These are phyloP conservation scores for Diphyllodes magnificus DNA, from an alignment of 2,113 vertebrate genomes.

Conservation along the genomic window DNA sequence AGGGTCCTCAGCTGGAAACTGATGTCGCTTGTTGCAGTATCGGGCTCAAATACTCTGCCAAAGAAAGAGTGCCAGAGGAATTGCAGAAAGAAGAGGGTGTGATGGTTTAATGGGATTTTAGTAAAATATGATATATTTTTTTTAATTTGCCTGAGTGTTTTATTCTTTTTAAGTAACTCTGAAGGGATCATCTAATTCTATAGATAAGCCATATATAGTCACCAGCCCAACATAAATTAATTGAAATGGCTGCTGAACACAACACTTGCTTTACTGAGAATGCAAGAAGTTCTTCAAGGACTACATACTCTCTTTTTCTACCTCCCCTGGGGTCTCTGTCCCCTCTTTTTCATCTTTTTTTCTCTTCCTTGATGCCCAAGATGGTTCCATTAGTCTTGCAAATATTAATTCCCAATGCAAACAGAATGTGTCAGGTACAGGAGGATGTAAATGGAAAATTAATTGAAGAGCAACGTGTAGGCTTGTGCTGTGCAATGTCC, in stretches of 20 bases:
- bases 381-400: constrained; percentile 61
- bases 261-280: neutral
- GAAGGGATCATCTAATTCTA: constrained; percentile 38
- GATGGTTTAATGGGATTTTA: constrained; percentile 24
- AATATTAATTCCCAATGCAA: constrained; percentile 69
- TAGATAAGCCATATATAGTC: constrained; percentile 13
- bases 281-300: neutral
- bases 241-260: constrained; percentile 9
- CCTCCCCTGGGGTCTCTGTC: neutral
- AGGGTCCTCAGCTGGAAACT: neutral
- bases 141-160: constrained; percentile 58
- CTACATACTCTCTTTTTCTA: neutral
- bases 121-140: constrained; percentile 1
- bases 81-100: neutral
- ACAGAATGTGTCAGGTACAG: constrained; percentile 44
- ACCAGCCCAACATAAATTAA: constrained; percentile 16
- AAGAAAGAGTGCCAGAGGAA: constrained; percentile 8
- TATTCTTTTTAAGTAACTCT: constrained; percentile 54
- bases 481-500: neutral
- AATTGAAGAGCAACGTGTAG: constrained; percentile 40
- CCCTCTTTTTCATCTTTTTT: neutral
- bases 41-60: neutral
- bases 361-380: constrained; percentile 14
- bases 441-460: constrained; percentile 64
- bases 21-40: neutral